Evolutionary conservation across 2,113 vertebrate genomes (phyloP).

Genomic region (Ploceus nigricollis): DNA sequence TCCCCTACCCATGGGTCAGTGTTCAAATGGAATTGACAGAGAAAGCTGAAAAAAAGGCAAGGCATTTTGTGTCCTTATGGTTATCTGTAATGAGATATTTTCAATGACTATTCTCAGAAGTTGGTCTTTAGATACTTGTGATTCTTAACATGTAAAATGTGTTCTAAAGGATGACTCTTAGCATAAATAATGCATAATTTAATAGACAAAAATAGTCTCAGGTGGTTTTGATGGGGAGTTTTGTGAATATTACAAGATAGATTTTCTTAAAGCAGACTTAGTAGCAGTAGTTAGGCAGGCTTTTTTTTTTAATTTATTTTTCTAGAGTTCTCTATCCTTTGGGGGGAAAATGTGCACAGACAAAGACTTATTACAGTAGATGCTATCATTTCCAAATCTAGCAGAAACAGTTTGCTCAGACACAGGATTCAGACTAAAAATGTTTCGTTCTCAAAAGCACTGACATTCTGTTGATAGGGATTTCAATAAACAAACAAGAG

Average conservation of each 20-base stretch:
- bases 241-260: neutral
- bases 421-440: constrained; percentile 28
- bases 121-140: neutral
- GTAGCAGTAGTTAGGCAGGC: neutral
- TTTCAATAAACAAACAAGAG: constrained; percentile 54
- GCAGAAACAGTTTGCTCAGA: constrained; percentile 37
- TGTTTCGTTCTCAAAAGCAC: constrained; percentile 28
- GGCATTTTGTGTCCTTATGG: neutral
- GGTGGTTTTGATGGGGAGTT: neutral
- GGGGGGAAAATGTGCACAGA: neutral
- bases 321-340: neutral
- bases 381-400: constrained; percentile 12
- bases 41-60: neutral
- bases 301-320: neutral
- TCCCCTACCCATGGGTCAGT: neutral
- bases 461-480: constrained; percentile 25
- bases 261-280: neutral
- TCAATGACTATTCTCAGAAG: neutral
- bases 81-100: neutral
- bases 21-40: neutral
- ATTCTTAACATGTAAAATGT: neutral
- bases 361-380: constrained; percentile 35
- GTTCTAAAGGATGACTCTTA: neutral
- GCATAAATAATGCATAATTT: constrained; percentile 27
- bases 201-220: neutral